Percentiles rank a stretch among this genome's conserved stretches.
Conservation (phyloP, 2,888 invertebrate species). For the Rhingia rostrata region DNA sequence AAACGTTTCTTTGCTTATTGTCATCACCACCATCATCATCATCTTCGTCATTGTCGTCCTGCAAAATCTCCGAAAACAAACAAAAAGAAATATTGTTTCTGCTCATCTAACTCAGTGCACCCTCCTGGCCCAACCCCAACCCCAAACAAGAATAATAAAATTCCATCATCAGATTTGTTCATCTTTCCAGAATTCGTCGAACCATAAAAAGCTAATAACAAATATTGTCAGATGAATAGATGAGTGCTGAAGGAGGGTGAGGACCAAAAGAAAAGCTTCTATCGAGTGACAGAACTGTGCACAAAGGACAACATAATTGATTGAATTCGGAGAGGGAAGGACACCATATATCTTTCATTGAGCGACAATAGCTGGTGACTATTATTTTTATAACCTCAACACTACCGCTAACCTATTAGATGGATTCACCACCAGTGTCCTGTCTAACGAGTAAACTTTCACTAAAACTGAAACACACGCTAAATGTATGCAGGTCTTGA, state of each 20-base stretch:
- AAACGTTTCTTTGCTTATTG: conserved; percentile 23
- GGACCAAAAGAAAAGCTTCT: conserved; percentile 30
- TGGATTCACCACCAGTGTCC: conserved; percentile 49
- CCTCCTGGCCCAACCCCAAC: conserved; percentile 6
- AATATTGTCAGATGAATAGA: conserved; percentile 71
- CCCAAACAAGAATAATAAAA: conserved; percentile 65
- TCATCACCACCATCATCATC: conserved; percentile 25
- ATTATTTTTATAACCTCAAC: conserved; percentile 72
- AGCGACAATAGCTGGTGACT: conserved; percentile 69
- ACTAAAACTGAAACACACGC: conserved; percentile 12
- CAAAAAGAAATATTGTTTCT: conserved; percentile 53
- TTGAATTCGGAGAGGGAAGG: conserved; percentile 52
- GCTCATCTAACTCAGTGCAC: neutral
- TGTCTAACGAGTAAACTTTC: conserved; percentile 48
- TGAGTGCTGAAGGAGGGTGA: conserved; percentile 11
- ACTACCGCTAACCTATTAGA: conserved; percentile 45
- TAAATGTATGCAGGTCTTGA: conserved; percentile 17
- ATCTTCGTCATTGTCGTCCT: conserved; percentile 40
- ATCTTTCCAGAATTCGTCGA: conserved; percentile 74
- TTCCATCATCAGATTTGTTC: conserved; percentile 74
- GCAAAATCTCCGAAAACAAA: conserved; percentile 64
- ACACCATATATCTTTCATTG: conserved; percentile 23
- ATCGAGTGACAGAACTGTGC: conserved; percentile 54
- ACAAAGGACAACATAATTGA: conserved; percentile 74
- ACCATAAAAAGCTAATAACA: conserved; percentile 75